Base-by-base conservation (phyloP, 1,140 invertebrate species). In the Pseudachorutes palmiensis region DNA sequence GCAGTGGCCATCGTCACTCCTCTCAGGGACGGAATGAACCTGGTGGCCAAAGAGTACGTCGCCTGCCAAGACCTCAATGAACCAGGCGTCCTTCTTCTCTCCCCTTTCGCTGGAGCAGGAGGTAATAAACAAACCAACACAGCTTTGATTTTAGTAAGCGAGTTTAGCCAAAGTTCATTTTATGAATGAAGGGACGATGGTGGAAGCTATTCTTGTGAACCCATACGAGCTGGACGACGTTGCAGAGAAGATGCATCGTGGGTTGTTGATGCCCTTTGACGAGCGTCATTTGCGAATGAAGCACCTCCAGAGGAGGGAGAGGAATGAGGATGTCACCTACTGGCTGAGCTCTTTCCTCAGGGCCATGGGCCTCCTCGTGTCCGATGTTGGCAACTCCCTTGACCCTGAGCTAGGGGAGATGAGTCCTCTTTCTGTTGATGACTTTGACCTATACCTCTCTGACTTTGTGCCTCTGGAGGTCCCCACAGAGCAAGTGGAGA, bases 41-140 rank as follows among this genome's bases (percentile, higher is more conserved):
- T 81, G n/a, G 80, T 81, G 2, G 79, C 80, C 16, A 81, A 81
- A 70, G 80, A 81, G 65, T 81, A 77, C 64, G 78, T 81, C 12
- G 80, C 79, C 2, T 80, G 79, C 67, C 78, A 79, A 68, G 77
- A 76, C 31, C 72, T 76, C 2, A 73, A 70, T 22, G 74, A 79
- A 29, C 77, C 78, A 16, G 80, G 80, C n/a, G 80, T 81, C 3
- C 71, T 81, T 2, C 73, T 81, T 41, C 71, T 81, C 2, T 78
- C 76, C 60, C 76, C 76, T 28, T 80, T 81, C 69, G 79, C 80
- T 59, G 78, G 78, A 22, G 78, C 78, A 33, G 77, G 75, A 28
- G 75, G 75, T 59, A 73, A 68, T 49, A 24, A 55, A 24, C n/a
- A n/a, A n/a, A n/a, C n/a, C n/a, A n/a, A n/a, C n/a, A n/a, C n/a